Base-by-base conservation (phyloP, 2,797 vertebrate genomes). In the Diplodus sargus region DNA sequence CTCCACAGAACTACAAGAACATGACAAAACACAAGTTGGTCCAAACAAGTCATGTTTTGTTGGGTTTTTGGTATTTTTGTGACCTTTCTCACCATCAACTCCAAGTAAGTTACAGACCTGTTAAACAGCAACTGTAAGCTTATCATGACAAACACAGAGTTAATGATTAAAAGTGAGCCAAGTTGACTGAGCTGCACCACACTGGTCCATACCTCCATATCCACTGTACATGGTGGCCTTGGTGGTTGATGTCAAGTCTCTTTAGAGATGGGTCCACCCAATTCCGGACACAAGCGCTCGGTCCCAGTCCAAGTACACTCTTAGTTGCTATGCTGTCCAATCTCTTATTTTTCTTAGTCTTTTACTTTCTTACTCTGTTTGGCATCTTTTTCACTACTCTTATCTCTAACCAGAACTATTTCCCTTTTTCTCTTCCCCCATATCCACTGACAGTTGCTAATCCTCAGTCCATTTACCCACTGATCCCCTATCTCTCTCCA, bases 151-250 rank as follows among this genome's bases (percentile, higher is more conserved):
- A 65, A 81, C 51, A 71, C 16, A 82, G 14, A 70, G 70, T 85
- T 85, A 87, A 78, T 85, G 53, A 82, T 81, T 86, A 74, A 28
- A 82, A 53, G 45, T 23, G 30, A 54, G 49, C 4, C 34, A 0
- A 30, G n/a, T n/a, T 57, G 60, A 45, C 16, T 51, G 52, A 61
- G 58, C 42, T 51, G 54, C 42, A 63, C 15, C 39, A 1, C 53
- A 30, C 53, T 39, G 54, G 6, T 47, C 51, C 88, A 59, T 91
- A 96, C 95, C 95, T 96, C 93, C 94, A 94, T 95, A 95, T 94
- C 93, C 94, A 88, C 93, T 93, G 94, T 95, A 95, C 95, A 95
- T 96, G 88, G 76, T 72, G 54, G 74, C 70, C 56, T 70, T 10
- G 58, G 10, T 63, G 70, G 66, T 71, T 34, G 79, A 78, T 54